Percentiles rank a stretch among this genome's conserved stretches.
phyloP scores from a whole-genome alignment of 2,888 invertebrate genomes.

The Cistogaster globosa region DNA sequence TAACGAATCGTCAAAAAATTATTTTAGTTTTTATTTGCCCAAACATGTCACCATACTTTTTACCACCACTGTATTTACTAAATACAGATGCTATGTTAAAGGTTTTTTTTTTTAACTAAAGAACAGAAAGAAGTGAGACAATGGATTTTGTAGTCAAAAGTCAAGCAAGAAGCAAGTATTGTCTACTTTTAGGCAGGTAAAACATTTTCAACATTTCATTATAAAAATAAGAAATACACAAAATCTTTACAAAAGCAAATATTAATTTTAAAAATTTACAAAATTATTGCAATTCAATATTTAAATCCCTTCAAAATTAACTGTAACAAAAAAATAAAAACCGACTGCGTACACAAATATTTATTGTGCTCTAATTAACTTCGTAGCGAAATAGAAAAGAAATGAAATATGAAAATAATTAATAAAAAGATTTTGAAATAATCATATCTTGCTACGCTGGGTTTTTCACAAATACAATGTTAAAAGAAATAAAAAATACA shows the following conservation, averaged over 20 bases:
- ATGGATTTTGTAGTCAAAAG: no score
- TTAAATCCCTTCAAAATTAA: neutral
- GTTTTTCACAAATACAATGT: neutral
- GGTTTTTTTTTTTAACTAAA: no score
- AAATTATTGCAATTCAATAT: neutral
- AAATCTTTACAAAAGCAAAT: constrained; percentile 16
- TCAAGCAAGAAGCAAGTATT: no score
- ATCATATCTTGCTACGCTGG: neutral
- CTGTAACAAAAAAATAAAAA: neutral
- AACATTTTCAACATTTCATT: neutral
- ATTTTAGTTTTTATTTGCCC: no score
- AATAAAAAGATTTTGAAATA: neutral
- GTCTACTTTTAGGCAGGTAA: constrained; percentile 7
- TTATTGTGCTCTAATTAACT: constrained; percentile 23
- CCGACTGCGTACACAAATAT: neutral
- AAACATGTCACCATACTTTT: no score
- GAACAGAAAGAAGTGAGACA: no score
- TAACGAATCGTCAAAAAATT: no score
- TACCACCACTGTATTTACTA: no score
- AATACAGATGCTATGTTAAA: neutral
- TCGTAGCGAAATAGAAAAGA: neutral
- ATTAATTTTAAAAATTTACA: neutral
- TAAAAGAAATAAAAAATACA: neutral
- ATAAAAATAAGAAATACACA: neutral
- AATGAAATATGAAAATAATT: neutral